These are phyloP conservation scores for Rhorus exstirpatorius DNA, from an alignment of 2,888 invertebrate genomes.

Conservation along the genomic window DNA sequence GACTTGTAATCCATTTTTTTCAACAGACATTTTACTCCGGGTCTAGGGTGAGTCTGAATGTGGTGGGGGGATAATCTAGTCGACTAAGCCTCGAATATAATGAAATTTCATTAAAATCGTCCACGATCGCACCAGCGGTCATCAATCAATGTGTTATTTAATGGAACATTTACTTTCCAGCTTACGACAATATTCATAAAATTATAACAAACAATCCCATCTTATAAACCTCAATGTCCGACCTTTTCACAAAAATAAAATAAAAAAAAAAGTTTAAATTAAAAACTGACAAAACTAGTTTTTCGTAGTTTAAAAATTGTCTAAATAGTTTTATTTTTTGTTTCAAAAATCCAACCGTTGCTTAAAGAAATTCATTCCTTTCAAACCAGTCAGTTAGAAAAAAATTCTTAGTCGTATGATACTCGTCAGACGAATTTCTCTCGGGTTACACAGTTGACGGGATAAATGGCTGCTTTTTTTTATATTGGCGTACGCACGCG, in stretches of 20 bases:
- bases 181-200: too few species aligned
- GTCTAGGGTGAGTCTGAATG: slow-evolving; percentile 25
- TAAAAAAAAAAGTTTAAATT: too few species aligned
- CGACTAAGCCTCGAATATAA: slow-evolving; percentile 55
- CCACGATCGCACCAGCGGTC: slow-evolving; percentile 52
- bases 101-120: slow-evolving; percentile 67
- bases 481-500: slow-evolving; percentile 33
- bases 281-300: background rate
- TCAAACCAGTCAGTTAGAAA: background rate
- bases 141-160: slow-evolving; percentile 63
- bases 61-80: slow-evolving; percentile 48
- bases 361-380: too few species aligned
- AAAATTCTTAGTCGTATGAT: background rate
- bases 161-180: slow-evolving; percentile 33
- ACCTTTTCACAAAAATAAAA: too few species aligned
- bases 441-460: slow-evolving; percentile 32
- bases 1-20: slow-evolving; percentile 20
- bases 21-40: background rate
- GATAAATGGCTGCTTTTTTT: slow-evolving; percentile 45
- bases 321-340: too few species aligned
- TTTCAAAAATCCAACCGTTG: too few species aligned
- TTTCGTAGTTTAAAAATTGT: too few species aligned
- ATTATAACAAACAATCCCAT: too few species aligned
- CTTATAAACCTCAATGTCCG: background rate
- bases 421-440: slow-evolving; percentile 30